Evolutionary conservation across 1,140 invertebrate genomes (phyloP).

Genomic region (Ganaspis sp.): DNA sequence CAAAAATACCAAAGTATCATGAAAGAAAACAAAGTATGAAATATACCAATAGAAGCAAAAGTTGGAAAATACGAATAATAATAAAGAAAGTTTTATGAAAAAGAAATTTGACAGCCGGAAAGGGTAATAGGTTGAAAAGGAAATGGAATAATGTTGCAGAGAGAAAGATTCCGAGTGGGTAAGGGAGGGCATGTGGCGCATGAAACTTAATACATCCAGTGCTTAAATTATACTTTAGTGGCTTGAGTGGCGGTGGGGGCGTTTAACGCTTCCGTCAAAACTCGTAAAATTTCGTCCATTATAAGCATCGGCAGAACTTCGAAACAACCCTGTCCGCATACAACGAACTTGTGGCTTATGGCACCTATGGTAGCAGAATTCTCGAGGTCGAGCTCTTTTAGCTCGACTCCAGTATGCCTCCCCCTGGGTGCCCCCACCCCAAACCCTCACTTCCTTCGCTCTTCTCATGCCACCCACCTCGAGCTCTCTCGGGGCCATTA

Average conservation of each 20-base stretch:
- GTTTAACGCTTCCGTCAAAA: constrained; percentile 26
- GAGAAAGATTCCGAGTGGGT: not conserved
- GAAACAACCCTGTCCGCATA: constrained; percentile 32
- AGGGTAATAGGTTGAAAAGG: not conserved
- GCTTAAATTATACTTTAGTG: constrained; percentile 28
- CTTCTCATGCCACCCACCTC: not conserved
- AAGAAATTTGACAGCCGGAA: no score
- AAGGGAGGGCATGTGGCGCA: constrained; percentile 4
- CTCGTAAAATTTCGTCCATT: constrained; percentile 33
- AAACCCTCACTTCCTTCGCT: not conserved
- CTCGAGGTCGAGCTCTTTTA: constrained; percentile 15
- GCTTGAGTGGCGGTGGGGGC: not conserved
- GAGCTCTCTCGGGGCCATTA: constrained; percentile 39
- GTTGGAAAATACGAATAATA: no score
- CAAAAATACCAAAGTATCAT: no score
- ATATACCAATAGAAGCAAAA: no score
- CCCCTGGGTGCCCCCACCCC: not conserved
- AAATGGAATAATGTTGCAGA: not conserved
- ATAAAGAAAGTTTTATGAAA: no score
- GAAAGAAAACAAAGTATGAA: no score
- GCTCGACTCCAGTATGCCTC: not conserved
- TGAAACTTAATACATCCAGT: constrained; percentile 25
- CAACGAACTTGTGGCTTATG: constrained; percentile 24
- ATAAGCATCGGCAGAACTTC: constrained; percentile 34
- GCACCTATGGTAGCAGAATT: constrained; percentile 17